These are phyloP conservation scores for Sycobia sp. DNA, from an alignment of 1,140 invertebrate species.

Conservation along the genomic window DNA sequence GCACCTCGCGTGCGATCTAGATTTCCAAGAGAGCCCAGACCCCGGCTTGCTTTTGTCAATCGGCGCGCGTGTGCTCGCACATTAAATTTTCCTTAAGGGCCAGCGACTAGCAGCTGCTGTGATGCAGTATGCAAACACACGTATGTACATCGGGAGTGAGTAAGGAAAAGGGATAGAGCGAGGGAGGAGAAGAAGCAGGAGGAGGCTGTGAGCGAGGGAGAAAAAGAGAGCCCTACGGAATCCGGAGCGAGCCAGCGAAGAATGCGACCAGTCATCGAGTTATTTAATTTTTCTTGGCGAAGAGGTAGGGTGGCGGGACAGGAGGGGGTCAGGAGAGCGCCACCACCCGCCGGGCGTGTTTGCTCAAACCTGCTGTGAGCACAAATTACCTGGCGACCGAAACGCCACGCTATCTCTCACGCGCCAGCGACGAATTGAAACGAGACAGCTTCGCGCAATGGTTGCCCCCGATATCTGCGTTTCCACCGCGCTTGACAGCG, in stretches of 20 bases:
- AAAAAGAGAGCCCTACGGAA: not conserved
- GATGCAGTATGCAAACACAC: constrained; percentile 21
- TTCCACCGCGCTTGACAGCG: no score
- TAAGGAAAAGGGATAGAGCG: not conserved
- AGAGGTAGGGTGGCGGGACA: no score
- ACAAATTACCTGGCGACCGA: constrained; percentile 68
- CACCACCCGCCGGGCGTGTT: constrained; percentile 63
- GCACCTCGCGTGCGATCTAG: not conserved
- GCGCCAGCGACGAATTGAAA: constrained; percentile 28
- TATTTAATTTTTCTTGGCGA: constrained; percentile 64
- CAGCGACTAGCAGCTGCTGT: not conserved
- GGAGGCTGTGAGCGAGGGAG: not conserved
- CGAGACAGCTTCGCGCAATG: constrained; percentile 31
- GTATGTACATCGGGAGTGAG: no score
- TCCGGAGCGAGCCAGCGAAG: constrained; percentile 43
- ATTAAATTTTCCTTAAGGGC: constrained; percentile 10
- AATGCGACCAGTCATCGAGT: constrained; percentile 69
- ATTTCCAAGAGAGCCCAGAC: constrained; percentile 3
- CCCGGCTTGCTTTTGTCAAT: no score
- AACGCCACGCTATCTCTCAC: constrained; percentile 37
- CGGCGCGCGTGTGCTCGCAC: constrained; percentile 5
- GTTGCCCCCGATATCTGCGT: not conserved
- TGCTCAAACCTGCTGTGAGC: constrained; percentile 69
- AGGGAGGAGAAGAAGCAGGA: not conserved
- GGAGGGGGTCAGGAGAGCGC: constrained; percentile 6